These are phyloP conservation scores for Nomada fucata DNA, from an alignment of 2,888 invertebrate genomes.

Conservation along the genomic window DNA sequence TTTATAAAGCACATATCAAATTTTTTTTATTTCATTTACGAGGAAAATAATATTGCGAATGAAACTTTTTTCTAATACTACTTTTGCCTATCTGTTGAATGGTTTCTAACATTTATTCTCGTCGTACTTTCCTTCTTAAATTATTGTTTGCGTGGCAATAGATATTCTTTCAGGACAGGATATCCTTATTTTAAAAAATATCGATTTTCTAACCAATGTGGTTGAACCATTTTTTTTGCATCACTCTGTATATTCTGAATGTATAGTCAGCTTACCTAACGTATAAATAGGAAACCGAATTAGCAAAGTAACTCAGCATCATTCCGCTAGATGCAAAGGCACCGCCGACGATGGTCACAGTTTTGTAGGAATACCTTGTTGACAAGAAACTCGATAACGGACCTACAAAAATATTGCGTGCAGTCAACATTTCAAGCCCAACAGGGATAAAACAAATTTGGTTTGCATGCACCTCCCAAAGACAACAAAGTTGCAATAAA, in stretches of 20 bases:
- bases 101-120: not conserved
- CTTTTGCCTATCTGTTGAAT: not conserved
- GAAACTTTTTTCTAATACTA: not conserved
- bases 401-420: constrained; percentile 86
- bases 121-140: too few relatives aligned
- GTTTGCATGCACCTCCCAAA: too few relatives aligned
- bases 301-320: constrained; percentile 93
- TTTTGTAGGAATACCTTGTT: constrained; percentile 92
- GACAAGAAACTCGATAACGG: constrained; percentile 94
- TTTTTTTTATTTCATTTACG: not conserved
- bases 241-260: not conserved
- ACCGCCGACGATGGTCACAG: constrained; percentile 93
- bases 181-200: too few relatives aligned
- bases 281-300: constrained; percentile 91
- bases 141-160: too few relatives aligned
- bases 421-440: not conserved
- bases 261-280: constrained; percentile 87
- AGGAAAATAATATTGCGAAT: too few relatives aligned
- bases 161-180: too few relatives aligned
- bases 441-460: too few relatives aligned
- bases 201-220: too few relatives aligned
- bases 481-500: too few relatives aligned
- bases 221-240: too few relatives aligned
- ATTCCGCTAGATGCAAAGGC: constrained; percentile 93
- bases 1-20: constrained; percentile 29